These are phyloP conservation scores for Stichodactyla mertensii DNA, from an alignment of 64 coral and sea anemone species.

Conservation along the genomic window DNA sequence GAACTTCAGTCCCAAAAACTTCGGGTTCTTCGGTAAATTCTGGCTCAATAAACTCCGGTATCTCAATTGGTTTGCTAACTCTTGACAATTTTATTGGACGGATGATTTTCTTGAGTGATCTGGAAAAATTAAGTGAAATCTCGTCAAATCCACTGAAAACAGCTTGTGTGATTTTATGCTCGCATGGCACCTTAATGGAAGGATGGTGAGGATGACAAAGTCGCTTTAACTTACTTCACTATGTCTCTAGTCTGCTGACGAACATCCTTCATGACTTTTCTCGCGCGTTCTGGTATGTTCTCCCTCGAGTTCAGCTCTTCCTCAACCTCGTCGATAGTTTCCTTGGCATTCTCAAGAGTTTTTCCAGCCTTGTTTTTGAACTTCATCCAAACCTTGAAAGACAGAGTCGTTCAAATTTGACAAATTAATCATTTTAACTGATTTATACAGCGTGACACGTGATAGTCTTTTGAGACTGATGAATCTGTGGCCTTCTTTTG, in stretches of 20 bases:
- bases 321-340: not conserved
- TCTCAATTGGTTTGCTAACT: not conserved
- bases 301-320: not conserved
- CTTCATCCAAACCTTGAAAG: not conserved
- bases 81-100: not conserved
- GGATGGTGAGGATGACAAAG: not conserved
- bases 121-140: not conserved
- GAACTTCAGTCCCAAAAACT: not conserved
- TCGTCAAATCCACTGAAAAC: not conserved
- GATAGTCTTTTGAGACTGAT: too few species aligned
- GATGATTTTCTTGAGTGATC: constrained; percentile 9
- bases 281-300: not conserved
- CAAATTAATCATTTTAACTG: too few species aligned
- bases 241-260: constrained; percentile 2
- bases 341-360: constrained; percentile 1
- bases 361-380: not conserved
- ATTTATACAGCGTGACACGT: too few species aligned
- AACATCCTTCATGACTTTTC: not conserved
- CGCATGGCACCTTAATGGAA: not conserved
- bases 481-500: too few species aligned
- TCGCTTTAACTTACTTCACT: not conserved
- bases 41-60: not conserved
- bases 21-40: not conserved
- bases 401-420: not conserved
- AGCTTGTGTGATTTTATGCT: too few species aligned